Percentiles rank a stretch among this genome's conserved stretches.
phyloP scores from a whole-genome alignment of 2,113 vertebrate species.

The Coracopsis vasa region DNA sequence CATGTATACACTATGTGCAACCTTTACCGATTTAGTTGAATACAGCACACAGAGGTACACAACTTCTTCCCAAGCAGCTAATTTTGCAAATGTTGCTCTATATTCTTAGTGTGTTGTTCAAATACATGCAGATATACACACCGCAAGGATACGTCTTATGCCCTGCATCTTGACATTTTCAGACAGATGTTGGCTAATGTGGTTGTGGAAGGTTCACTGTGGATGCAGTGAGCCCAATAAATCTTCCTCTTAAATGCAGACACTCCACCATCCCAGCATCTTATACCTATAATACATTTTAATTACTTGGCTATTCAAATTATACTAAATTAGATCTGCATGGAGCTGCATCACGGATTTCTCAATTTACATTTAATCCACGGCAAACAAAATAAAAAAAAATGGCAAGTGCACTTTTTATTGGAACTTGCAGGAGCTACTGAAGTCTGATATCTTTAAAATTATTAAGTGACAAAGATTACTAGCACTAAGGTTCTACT shows the following conservation, averaged over 20 bases:
- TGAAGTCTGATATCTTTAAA: conserved; percentile 78
- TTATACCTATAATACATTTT: conserved; percentile 83
- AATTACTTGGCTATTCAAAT: conserved; percentile 82
- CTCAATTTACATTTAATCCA: conserved; percentile 71
- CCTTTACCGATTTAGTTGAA: background rate
- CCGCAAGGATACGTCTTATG: background rate
- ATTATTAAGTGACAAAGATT: conserved; percentile 85
- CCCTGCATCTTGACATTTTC: conserved; percentile 63
- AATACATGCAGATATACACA: background rate
- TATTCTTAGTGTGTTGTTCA: conserved; percentile 17
- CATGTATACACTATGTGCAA: background rate
- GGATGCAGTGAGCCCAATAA: conserved; percentile 75
- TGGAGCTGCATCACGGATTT: conserved; percentile 57
- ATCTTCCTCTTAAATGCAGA: conserved; percentile 80
- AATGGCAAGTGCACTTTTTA: conserved; percentile 41
- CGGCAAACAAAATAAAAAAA: conserved; percentile 39
- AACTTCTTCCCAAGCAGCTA: background rate
- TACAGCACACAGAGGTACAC: background rate
- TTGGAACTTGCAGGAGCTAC: conserved; percentile 60
- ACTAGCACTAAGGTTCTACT: conserved; percentile 78
- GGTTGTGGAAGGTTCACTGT: conserved; percentile 73
- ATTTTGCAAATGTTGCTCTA: background rate
- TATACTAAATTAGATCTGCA: conserved; percentile 71
- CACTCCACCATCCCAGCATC: conserved; percentile 72
- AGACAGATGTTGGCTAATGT: conserved; percentile 78